Conservation (phyloP, 30 jellyfish, hydroid and myxozoan species). For the Aurelia coerulea region DNA sequence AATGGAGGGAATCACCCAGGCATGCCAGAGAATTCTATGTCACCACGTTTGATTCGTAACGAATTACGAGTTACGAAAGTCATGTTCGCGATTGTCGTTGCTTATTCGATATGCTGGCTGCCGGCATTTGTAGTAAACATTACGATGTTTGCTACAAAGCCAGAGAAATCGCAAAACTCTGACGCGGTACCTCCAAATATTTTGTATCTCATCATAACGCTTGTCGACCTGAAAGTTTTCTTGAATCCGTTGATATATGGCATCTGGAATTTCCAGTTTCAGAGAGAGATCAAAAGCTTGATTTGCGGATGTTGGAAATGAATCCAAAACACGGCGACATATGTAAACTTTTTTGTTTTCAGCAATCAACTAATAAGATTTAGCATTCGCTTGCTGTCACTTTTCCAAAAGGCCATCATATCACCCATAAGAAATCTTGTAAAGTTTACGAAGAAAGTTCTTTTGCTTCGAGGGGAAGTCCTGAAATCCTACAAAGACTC, state of each 20-base stretch:
- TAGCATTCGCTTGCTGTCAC: no score
- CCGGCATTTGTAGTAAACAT: constrained; percentile 82
- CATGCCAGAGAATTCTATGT: no score
- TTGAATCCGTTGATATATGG: constrained; percentile 69
- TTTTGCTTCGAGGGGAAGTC: no score
- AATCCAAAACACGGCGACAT: no score
- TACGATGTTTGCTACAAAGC: constrained; percentile 18
- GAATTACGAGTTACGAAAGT: constrained; percentile 73
- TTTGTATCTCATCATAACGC: constrained; percentile 39
- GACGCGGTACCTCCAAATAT: constrained; percentile 6
- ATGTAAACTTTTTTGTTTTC: no score
- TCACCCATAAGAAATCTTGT: no score
- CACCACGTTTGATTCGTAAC: constrained; percentile 7
- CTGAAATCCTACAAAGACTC: no score
- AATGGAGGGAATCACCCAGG: no score
- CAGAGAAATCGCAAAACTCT: neutral
- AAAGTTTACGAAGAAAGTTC: no score
- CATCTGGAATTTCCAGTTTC: constrained; percentile 12
- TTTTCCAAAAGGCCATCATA: no score
- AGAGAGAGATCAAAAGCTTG: neutral
- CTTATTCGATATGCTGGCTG: constrained; percentile 82
- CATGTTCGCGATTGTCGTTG: constrained; percentile 72
- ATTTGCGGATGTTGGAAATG: neutral
- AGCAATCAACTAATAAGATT: no score
- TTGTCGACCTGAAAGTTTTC: constrained; percentile 74